Conservation (phyloP, 2,797 vertebrate genomes). For the Muraenolepis orangiensis region DNA sequence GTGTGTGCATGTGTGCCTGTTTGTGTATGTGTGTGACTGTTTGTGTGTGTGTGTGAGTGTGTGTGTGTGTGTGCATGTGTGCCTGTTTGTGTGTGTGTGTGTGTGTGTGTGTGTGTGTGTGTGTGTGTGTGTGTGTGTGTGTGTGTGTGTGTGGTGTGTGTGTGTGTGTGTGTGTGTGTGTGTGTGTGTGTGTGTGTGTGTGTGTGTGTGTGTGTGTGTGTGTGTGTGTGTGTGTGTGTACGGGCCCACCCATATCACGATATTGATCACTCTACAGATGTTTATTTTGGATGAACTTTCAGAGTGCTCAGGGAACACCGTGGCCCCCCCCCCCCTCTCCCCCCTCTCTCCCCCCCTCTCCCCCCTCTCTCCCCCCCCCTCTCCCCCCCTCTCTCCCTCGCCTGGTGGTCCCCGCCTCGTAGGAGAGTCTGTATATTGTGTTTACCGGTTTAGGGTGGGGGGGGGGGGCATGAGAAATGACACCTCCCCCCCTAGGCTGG, state of each 20-base stretch:
- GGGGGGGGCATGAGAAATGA: constrained; percentile 59
- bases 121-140: too few species aligned
- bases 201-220: too few species aligned
- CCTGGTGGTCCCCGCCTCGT: constrained; percentile 53
- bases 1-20: too few species aligned
- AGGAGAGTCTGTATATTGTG: constrained; percentile 64
- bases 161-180: too few species aligned
- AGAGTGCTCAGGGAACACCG: constrained; percentile 52
- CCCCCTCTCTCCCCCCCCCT: constrained; percentile 14
- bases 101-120: not conserved
- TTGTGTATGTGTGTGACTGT: not conserved
- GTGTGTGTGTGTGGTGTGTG: not conserved
- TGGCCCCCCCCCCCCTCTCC: constrained; percentile 12
- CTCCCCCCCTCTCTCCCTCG: constrained; percentile 11
- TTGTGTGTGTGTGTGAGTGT: too few species aligned
- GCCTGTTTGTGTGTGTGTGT: too few species aligned
- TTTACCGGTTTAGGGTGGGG: constrained; percentile 33
- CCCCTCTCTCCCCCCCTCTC: constrained; percentile 16
- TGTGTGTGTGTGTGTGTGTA: not conserved
- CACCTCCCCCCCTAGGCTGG: constrained; percentile 36
- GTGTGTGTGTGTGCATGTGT: not conserved
- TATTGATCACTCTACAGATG: constrained; percentile 48
- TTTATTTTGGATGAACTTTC: constrained; percentile 66
- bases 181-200: not conserved
- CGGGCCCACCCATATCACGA: constrained; percentile 27